Conservation (phyloP, 2,113 vertebrate genomes). For the Rattus norvegicus region GRCr8 NC_086026.1:34375001-34375500, state of each 20-base stretch:
- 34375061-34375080: background rate
- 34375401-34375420: background rate
- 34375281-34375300: no score
- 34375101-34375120: background rate
- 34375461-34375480: slow-evolving; percentile 58
- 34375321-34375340: background rate
- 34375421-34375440: slow-evolving; percentile 13
- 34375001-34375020: background rate
- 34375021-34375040: background rate
- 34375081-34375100: background rate
- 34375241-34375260: background rate
- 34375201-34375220: background rate
- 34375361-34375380: background rate
- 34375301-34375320: background rate
- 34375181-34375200: background rate
- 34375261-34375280: background rate
- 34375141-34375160: background rate
- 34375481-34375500: slow-evolving; percentile 7
- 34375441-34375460: slow-evolving; percentile 40
- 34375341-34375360: background rate
- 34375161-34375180: background rate
- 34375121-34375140: background rate
- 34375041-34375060: no score
- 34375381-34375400: background rate
- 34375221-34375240: background rate